These are phyloP conservation scores for Hoplostethus mediterraneus DNA, from an alignment of 2,797 vertebrate species.

Conservation along the genomic window DNA sequence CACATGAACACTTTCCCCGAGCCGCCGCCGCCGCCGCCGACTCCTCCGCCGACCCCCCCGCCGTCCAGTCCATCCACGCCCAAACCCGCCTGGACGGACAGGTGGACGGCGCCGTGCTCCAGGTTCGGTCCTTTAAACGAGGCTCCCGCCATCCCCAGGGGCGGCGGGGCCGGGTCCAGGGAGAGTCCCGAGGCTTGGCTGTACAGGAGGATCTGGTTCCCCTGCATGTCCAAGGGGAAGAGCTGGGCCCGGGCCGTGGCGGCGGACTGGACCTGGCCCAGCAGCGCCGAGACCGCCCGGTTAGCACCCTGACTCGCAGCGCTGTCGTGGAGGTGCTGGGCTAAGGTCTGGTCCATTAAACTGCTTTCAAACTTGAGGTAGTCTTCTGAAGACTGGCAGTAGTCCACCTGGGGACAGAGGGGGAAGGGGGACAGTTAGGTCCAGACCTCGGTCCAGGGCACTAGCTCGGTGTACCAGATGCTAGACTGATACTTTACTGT, in stretches of 20 bases:
- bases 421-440: not conserved
- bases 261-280: conserved; percentile 80
- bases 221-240: conserved; percentile 92
- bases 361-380: conserved; percentile 88
- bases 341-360: conserved; percentile 82
- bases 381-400: conserved; percentile 93
- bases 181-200: conserved; percentile 77
- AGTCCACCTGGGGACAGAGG: conserved; percentile 83
- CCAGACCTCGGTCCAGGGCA: not conserved
- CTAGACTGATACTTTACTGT: too few species aligned
- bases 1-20: conserved; percentile 92
- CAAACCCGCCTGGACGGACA: conserved; percentile 67
- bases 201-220: conserved; percentile 90
- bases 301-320: conserved; percentile 64
- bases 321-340: conserved; percentile 79
- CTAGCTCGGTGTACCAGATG: not conserved
- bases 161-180: conserved; percentile 65
- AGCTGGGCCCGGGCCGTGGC: conserved; percentile 81
- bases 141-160: conserved; percentile 65
- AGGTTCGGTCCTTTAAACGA: conserved; percentile 75
- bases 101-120: conserved; percentile 87
- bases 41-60: conserved; percentile 34
- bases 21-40: conserved; percentile 36
- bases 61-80: conserved; percentile 71
- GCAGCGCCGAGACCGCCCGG: conserved; percentile 72